Percentiles rank a stretch among this genome's conserved stretches.
phyloP scores from a whole-genome alignment of 2,113 vertebrate species.

The Oryzias woworae region DNA sequence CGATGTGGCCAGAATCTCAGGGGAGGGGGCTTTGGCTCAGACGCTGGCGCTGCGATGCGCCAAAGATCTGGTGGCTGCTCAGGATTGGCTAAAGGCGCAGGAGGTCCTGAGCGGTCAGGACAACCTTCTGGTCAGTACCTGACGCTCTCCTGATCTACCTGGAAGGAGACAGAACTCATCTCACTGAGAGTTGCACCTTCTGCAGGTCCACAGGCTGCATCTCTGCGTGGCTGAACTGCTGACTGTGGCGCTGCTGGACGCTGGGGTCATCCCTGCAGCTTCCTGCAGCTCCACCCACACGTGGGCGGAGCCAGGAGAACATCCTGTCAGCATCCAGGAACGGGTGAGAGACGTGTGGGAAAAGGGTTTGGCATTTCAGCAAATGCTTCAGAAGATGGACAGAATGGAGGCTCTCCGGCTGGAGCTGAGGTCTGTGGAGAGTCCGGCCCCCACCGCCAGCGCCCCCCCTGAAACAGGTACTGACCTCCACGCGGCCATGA shows the following conservation, averaged over 20 bases:
- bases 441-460: slow-evolving; percentile 76
- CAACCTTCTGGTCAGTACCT: slow-evolving; percentile 82
- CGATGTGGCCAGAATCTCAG: slow-evolving; percentile 78
- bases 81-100: slow-evolving; percentile 87
- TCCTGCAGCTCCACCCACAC: slow-evolving; percentile 58
- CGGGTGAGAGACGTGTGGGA: slow-evolving; percentile 80
- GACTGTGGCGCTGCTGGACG: slow-evolving; percentile 67
- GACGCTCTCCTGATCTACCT: neutral
- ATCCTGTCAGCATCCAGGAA: slow-evolving; percentile 58
- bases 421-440: slow-evolving; percentile 79
- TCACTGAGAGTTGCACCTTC: neutral
- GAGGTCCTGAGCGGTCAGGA: slow-evolving; percentile 82
- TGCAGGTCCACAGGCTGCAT: slow-evolving; percentile 85
- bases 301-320: slow-evolving; percentile 69
- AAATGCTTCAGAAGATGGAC: slow-evolving; percentile 30
- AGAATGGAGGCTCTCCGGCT: slow-evolving; percentile 28
- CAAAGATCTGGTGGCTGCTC: slow-evolving; percentile 82
- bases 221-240: slow-evolving; percentile 87
- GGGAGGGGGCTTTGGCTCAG: slow-evolving; percentile 82
- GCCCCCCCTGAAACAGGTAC: slow-evolving; percentile 84
- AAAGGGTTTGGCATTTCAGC: slow-evolving; percentile 69
- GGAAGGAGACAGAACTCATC: too few species aligned
- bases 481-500: neutral
- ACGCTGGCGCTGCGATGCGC: slow-evolving; percentile 87
- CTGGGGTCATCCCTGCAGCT: slow-evolving; percentile 41